Evolutionary conservation across 2,888 invertebrate genomes (phyloP).

Genomic region (Taphrorychus bicolor): DNA sequence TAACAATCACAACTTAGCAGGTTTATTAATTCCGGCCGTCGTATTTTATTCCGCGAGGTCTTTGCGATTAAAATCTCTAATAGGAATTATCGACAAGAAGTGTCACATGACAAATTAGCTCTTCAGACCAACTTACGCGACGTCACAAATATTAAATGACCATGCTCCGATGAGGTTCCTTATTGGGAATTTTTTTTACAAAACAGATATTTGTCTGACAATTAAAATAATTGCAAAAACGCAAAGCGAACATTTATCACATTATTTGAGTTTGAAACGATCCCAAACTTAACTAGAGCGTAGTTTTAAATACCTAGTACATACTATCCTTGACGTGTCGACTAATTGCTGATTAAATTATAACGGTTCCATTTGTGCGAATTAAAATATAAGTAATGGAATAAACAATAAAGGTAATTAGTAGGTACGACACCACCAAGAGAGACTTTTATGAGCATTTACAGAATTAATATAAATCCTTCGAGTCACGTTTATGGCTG

Average conservation of each 20-base stretch:
- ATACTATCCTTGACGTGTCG: no score
- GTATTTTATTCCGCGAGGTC: background rate
- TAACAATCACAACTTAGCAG: conserved; percentile 14
- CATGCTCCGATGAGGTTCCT: no score
- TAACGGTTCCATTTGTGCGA: background rate
- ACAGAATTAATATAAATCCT: background rate
- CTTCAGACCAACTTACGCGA: background rate
- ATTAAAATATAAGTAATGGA: background rate
- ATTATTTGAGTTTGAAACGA: no score
- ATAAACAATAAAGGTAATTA: no score
- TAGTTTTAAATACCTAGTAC: no score
- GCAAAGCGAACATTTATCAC: no score
- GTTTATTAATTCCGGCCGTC: conserved; percentile 8
- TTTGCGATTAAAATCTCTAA: conserved; percentile 1
- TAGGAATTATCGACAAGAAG: conserved; percentile 2
- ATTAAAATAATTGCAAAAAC: no score
- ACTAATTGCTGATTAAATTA: no score
- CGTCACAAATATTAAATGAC: background rate
- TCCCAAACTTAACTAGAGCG: no score
- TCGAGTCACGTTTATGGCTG: background rate
- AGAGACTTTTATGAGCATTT: background rate
- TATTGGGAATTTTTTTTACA: no score
- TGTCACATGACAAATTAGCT: conserved; percentile 1
- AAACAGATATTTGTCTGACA: no score
- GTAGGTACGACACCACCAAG: background rate